Evolutionary conservation across 1,140 invertebrate genomes (phyloP), one percentile per base, ranked within the genome.

Genomic region (Acromyrmex heyeri): DNA sequence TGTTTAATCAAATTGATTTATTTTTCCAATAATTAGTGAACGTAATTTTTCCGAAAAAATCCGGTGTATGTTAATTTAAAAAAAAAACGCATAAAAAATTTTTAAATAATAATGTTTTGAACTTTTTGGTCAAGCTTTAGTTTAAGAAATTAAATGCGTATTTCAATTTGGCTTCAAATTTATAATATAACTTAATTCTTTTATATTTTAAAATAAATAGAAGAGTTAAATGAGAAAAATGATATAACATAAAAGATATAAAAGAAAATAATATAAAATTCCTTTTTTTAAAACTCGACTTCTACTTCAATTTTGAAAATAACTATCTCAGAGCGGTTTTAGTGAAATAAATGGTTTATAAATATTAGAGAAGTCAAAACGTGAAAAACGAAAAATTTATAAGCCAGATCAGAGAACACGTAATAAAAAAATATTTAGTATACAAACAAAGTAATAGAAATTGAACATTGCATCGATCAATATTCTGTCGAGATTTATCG

Each of bases 251-350:
- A 50, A 24, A 18, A 18, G 3, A 27, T 14, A 50, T 16, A 16
- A 65, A 18, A 67, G n/a, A 67, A 44, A 69, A 69, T 48, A 69
- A 2, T 44, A 44, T 67, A 69, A 50, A 69, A 50, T 69, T 10
- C 1, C 38, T 50, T 50, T 69, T 14, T 69, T 16, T 50, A 48
- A 48, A 48, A 24, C n/a, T 27, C 6, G 14, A 69, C 6, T 50
- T 50, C 6, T 16, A 24, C 21, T 44, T 69, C 38, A 24, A 69
- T 50, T 69, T 69, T 16, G 48, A 69, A 50, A 50, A 48, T 27
- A 50, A 1, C 44, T 12, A 69, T 14, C 38, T 69, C 65, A 18
- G 14, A 50, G 10, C 1, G n/a, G 65, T 50, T 69, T 69, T 27
- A 69, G 21, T 24, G 38, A 24, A 18, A 50, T 69, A 69, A 48